phyloP scores from a whole-genome alignment of 1,140 invertebrate genomes.

The Sinonovacula constricta region DNA sequence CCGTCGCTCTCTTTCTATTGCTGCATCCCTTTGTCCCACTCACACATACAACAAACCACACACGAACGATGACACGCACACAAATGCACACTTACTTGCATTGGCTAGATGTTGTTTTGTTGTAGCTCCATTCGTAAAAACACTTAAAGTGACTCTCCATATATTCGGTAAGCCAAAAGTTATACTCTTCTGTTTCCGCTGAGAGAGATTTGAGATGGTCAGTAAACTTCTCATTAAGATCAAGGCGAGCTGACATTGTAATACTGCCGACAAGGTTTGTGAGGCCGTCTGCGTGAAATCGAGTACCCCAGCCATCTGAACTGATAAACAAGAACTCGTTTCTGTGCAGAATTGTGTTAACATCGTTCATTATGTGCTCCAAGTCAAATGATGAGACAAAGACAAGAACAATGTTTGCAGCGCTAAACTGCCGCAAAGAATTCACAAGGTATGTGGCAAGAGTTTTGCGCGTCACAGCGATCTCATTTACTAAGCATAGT shows the following conservation, averaged over 20 bases:
- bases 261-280: constrained; percentile 16
- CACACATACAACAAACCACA: too few species aligned
- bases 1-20: too few species aligned
- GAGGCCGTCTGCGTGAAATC: background rate
- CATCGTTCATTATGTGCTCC: background rate
- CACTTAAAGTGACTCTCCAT: constrained; percentile 13
- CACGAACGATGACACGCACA: too few species aligned
- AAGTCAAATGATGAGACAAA: constrained; percentile 24
- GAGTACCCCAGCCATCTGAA: constrained; percentile 39
- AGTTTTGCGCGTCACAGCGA: background rate
- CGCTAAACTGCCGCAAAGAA: background rate
- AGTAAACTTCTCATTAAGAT: constrained; percentile 20
- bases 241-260: constrained; percentile 16
- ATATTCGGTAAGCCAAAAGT: constrained; percentile 21
- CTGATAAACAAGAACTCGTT: constrained; percentile 41
- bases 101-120: constrained; percentile 11
- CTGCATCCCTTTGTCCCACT: too few species aligned
- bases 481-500: constrained; percentile 12
- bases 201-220: constrained; percentile 3
- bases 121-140: constrained; percentile 33
- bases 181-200: background rate
- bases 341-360: background rate
- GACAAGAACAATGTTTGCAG: constrained; percentile 18
- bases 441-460: background rate
- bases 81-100: constrained; percentile 46